phyloP scores from a whole-genome alignment of 2,888 invertebrate genomes.

The Cyrtodaria siliqua region DNA sequence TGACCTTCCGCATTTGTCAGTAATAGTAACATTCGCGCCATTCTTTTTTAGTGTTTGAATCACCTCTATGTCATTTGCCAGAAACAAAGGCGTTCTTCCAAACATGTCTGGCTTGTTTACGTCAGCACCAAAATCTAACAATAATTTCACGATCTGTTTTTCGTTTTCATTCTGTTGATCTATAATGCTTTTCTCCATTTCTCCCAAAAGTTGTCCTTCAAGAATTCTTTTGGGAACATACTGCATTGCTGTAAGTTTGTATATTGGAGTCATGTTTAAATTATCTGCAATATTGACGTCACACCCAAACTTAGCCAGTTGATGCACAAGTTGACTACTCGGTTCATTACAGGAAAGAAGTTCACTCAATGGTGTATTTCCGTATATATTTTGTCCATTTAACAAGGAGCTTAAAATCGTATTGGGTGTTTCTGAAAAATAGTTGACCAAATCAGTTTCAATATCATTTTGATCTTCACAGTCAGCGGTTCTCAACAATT shows the following conservation, averaged over 20 bases:
- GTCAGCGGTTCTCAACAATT: too few relatives aligned
- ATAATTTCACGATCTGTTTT: neutral
- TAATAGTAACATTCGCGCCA: conserved; percentile 14
- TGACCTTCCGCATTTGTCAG: conserved; percentile 17
- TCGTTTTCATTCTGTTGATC: too few relatives aligned
- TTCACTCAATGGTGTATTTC: conserved; percentile 32
- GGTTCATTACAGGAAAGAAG: conserved; percentile 13
- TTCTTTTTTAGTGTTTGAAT: neutral
- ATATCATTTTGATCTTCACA: too few relatives aligned
- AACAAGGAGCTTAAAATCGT: too few relatives aligned
- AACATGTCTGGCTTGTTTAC: conserved; percentile 16
- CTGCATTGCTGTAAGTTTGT: conserved; percentile 11
- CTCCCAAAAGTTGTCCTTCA: too few relatives aligned
- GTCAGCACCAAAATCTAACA: conserved; percentile 5
- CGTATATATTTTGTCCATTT: conserved; percentile 17
- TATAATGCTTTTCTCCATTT: too few relatives aligned
- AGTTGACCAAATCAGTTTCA: too few relatives aligned
- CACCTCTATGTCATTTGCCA: conserved; percentile 7
- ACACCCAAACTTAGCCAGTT: too few relatives aligned
- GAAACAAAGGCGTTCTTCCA: conserved; percentile 21
- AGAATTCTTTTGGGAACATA: conserved; percentile 12
- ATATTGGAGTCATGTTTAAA: conserved; percentile 15
- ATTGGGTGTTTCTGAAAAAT: too few relatives aligned
- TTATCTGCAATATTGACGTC: too few relatives aligned
- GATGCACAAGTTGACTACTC: too few relatives aligned